These are phyloP conservation scores for Enteromius unitaeniatus DNA, from an alignment of 2,797 vertebrate species.

Conservation along the genomic window DNA sequence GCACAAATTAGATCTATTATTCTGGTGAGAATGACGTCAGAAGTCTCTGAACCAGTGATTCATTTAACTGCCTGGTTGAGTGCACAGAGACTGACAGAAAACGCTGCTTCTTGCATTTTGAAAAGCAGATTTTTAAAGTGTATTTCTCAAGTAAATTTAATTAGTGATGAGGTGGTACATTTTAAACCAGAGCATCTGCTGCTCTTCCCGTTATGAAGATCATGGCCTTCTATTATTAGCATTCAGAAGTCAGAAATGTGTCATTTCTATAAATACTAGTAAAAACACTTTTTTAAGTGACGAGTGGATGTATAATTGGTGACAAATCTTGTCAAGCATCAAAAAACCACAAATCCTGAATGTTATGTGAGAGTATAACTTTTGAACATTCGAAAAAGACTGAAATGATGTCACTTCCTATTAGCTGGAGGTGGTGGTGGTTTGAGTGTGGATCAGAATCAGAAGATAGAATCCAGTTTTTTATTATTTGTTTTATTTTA, in stretches of 20 bases:
- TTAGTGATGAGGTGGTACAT: not conserved
- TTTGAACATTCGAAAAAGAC: not conserved
- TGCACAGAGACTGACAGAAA: constrained; percentile 39
- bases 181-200: not conserved
- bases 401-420: not conserved
- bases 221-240: not conserved
- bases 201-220: not conserved
- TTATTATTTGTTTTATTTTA: not conserved
- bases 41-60: constrained; percentile 16
- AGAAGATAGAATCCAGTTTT: not conserved
- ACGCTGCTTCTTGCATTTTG: not conserved
- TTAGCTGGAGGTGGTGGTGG: not conserved
- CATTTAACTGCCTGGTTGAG: constrained; percentile 18
- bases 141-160: not conserved
- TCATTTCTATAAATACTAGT: not conserved
- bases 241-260: not conserved
- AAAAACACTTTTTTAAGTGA: not conserved
- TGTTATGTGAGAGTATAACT: not conserved
- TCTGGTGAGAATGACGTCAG: constrained; percentile 37
- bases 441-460: not conserved
- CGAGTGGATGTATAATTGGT: not conserved
- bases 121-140: not conserved
- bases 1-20: constrained; percentile 53
- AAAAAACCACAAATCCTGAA: not conserved
- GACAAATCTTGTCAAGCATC: not conserved